Evolutionary conservation across 2,113 vertebrate genomes (phyloP).

Genomic region (Sisor rabdophorus): DNA sequence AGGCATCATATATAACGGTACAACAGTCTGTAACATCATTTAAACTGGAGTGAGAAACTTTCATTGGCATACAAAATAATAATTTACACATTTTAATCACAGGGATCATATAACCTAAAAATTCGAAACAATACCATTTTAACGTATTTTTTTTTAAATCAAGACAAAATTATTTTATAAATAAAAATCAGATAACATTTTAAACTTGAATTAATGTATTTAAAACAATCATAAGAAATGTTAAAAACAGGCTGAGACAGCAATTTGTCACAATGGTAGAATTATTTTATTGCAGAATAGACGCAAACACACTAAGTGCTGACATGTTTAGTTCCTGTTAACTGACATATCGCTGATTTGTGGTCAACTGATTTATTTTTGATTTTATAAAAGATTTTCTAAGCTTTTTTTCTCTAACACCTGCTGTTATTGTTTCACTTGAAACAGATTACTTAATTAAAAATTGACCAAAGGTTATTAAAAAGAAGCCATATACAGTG

Average conservation of each 20-base stretch:
- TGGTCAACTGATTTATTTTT: neutral
- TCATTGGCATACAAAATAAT: constrained; percentile 55
- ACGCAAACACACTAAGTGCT: neutral
- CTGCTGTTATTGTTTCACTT: neutral
- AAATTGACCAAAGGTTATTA: neutral
- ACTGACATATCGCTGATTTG: neutral
- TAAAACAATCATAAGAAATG: no score
- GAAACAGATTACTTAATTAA: no score
- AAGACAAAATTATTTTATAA: no score
- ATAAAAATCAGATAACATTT: no score
- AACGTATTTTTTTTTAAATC: no score
- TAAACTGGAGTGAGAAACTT: constrained; percentile 42
- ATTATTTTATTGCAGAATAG: no score
- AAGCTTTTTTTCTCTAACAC: neutral
- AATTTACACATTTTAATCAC: constrained; percentile 54
- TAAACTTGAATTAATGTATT: no score
- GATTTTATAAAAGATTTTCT: neutral
- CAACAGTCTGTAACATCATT: constrained; percentile 45
- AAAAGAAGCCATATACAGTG: neutral
- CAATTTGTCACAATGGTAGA: no score
- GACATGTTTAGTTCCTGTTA: neutral
- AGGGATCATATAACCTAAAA: neutral
- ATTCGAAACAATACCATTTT: neutral
- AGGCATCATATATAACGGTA: neutral
- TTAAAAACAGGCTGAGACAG: no score